Evolutionary conservation across 2,888 invertebrate species (phyloP).

Genomic region (Aleiodes testaceus): DNA sequence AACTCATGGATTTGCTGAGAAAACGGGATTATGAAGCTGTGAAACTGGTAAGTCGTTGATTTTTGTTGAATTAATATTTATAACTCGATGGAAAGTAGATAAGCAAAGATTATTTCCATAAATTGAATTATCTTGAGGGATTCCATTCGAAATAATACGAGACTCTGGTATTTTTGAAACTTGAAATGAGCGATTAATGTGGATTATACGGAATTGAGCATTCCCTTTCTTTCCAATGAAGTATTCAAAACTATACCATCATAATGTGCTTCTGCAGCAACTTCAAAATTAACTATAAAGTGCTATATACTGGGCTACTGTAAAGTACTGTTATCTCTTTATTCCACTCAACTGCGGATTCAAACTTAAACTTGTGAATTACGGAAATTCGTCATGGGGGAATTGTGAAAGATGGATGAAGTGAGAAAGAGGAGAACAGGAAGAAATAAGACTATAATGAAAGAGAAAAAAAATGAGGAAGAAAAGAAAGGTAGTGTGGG

Average conservation of each 20-base stretch:
- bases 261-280: not conserved
- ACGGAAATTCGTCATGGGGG: constrained; percentile 31
- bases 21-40: constrained; percentile 61
- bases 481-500: constrained; percentile 39
- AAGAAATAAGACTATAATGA: constrained; percentile 38
- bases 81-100: not conserved
- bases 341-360: constrained; percentile 15
- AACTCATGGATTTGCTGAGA: constrained; percentile 62
- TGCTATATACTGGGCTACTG: not conserved
- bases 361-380: constrained; percentile 21
- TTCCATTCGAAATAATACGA: no score
- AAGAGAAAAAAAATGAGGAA: constrained; percentile 33
- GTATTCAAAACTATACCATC: no score
- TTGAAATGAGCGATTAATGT: no score
- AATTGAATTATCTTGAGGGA: constrained; percentile 10
- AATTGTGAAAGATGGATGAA: constrained; percentile 31
- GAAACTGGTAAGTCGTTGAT: constrained; percentile 61
- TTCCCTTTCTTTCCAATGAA: no score
- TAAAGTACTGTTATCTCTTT: constrained; percentile 26
- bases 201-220: no score
- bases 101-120: not conserved
- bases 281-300: constrained; percentile 16
- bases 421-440: constrained; percentile 41
- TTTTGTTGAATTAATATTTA: not conserved
- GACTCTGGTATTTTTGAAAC: no score